Conservation (phyloP, 2,113 vertebrate genomes). For the Amphilophus citrinellus region DNA sequence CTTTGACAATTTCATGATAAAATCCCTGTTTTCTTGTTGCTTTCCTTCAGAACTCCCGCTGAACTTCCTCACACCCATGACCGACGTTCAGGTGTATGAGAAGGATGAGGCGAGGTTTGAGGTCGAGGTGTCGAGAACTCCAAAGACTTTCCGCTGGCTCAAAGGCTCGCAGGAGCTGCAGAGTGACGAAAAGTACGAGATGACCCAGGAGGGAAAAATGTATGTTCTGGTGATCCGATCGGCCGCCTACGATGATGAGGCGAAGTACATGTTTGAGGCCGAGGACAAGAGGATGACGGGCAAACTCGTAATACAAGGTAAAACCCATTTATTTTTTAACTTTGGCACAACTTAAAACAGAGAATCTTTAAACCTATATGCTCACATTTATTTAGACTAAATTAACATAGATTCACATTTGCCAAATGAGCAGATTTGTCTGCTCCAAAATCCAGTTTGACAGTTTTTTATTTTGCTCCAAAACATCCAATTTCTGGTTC, state of each 20-base stretch:
- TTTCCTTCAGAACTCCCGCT: slow-evolving; percentile 89
- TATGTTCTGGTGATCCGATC: slow-evolving; percentile 87
- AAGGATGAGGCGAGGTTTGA: slow-evolving; percentile 96
- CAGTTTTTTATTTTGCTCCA: neutral
- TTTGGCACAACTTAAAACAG: neutral
- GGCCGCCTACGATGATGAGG: slow-evolving; percentile 94
- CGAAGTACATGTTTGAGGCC: slow-evolving; percentile 96
- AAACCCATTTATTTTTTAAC: no score
- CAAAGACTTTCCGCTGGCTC: slow-evolving; percentile 93
- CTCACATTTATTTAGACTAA: neutral
- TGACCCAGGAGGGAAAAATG: slow-evolving; percentile 86
- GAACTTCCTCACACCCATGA: slow-evolving; percentile 91
- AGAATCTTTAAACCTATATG: neutral
- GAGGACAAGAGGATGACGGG: slow-evolving; percentile 92
- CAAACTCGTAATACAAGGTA: slow-evolving; percentile 95
- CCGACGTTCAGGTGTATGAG: slow-evolving; percentile 94
- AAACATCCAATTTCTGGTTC: neutral
- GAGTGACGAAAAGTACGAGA: slow-evolving; percentile 87
- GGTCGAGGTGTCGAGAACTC: slow-evolving; percentile 91
- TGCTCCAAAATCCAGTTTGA: neutral
- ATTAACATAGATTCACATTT: neutral
- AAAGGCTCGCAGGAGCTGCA: slow-evolving; percentile 92
- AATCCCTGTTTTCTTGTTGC: neutral
- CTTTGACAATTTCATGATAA: neutral
- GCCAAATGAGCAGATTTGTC: neutral